Evolutionary conservation across 1,140 invertebrate species (phyloP), one percentile per base, ranked within the genome.

Genomic region (Hypsibius dujardini): DNA sequence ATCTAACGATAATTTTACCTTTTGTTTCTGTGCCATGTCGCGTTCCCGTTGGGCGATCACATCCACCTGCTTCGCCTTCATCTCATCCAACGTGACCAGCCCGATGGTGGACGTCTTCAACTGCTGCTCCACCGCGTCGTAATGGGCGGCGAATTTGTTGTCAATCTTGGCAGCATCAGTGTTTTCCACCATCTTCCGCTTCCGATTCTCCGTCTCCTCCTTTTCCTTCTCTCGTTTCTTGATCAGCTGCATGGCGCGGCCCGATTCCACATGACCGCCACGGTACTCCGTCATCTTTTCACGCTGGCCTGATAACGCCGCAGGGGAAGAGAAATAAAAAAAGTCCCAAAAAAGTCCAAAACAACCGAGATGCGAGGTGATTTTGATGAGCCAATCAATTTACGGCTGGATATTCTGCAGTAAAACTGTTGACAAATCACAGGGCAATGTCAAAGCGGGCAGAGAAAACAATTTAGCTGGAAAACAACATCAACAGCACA

Each of bases 121-220:
- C 76, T 96, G 92, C 77, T 96, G 92, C 81, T 99, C 96, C 28
- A 98, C 90, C 1, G 94, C 93, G 89, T 99, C 96, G 79, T 97
- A 97, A 82, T 98, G 95, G n/a, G 92, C 90, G 2, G 95, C 94
- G 84, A 99, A 99, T 82, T 99, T 99, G 77, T 90, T 95, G 79
- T 94, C 91, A 76, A 99, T 99, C 75, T 92, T 94, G 71, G 90
- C 87, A 70, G 95, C 85, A 79, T 92, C 92, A 46, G 96, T 79
- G 76, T 98, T 94, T 81, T 98, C 95, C 82, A 98, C 94, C 70
- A 98, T 93, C 83, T 95, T 97, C 78, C 95, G 93, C 78, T 95
- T 96, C 45, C 90, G 85, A 45, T 92, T 84, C 80, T 98, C 95
- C 76, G 97, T 87, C 79, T 99, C 95, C 81, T 98, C 92, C 75